Percentiles rank a stretch among this genome's conserved stretches.
Evolutionary conservation across 2,888 invertebrate genomes (phyloP).

Genomic region (Oscheius sp.): DNA sequence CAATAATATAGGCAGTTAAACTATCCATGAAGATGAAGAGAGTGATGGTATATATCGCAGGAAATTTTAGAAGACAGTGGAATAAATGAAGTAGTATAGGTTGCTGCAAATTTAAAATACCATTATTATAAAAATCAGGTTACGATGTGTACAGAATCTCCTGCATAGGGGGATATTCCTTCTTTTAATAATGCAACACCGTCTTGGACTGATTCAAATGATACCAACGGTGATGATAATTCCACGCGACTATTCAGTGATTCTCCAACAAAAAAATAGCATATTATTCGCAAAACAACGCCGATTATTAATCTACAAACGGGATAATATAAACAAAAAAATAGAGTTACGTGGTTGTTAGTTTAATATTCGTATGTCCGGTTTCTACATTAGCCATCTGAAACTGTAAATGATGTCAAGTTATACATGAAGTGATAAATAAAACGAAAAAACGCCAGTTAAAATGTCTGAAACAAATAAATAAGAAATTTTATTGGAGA

Average conservation of each 20-base stretch:
- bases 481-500: background rate
- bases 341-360: constrained; percentile 9
- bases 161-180: constrained; percentile 42
- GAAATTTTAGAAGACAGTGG: background rate
- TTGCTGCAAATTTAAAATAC: constrained; percentile 11
- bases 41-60: background rate
- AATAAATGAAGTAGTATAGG: constrained; percentile 20
- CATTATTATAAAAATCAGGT: background rate
- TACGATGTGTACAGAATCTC: constrained; percentile 34
- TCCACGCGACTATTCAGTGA: constrained; percentile 33
- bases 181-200: constrained; percentile 44
- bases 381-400: background rate
- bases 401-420: too few relatives aligned
- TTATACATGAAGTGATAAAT: background rate
- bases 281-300: constrained; percentile 8
- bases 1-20: constrained; percentile 5
- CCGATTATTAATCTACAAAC: constrained; percentile 4
- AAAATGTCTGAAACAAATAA: background rate
- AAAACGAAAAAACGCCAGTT: background rate
- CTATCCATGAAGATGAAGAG: constrained; percentile 18
- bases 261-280: constrained; percentile 1
- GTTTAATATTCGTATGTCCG: background rate
- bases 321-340: background rate
- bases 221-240: constrained; percentile 38
- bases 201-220: constrained; percentile 28